phyloP scores from a whole-genome alignment of 2,797 vertebrate genomes.

The Gadopsis marmoratus region DNA sequence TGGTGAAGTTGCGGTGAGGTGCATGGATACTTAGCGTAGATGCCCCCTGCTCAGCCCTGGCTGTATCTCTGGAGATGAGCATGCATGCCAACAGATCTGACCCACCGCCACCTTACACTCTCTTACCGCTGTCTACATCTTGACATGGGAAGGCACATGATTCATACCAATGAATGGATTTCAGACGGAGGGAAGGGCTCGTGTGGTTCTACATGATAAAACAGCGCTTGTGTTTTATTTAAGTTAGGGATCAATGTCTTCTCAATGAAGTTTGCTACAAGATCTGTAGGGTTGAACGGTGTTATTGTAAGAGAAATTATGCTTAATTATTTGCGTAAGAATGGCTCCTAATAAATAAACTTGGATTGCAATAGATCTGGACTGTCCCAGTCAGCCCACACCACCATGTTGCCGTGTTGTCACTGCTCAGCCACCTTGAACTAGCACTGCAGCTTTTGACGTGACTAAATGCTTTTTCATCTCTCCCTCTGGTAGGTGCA shows the following conservation, averaged over 20 bases:
- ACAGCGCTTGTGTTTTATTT: not conserved
- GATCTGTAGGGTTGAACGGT: not conserved
- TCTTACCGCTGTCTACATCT: constrained; percentile 49
- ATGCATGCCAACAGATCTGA: constrained; percentile 56
- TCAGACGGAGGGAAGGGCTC: constrained; percentile 1
- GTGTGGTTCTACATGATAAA: not conserved
- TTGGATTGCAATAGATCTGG: not conserved
- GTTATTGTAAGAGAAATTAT: not conserved
- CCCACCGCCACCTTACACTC: constrained; percentile 51
- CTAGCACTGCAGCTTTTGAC: constrained; percentile 25
- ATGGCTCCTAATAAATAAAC: not conserved
- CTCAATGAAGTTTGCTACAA: not conserved
- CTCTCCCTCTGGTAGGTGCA: constrained; percentile 22
- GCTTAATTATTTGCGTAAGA: not conserved
- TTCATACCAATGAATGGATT: constrained; percentile 48
- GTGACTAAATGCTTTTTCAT: constrained; percentile 60
- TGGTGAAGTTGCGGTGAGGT: constrained; percentile 39
- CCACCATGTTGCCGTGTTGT: not conserved
- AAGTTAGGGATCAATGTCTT: not conserved
- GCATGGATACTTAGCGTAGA: constrained; percentile 18
- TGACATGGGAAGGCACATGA: constrained; percentile 28
- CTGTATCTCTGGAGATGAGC: constrained; percentile 45
- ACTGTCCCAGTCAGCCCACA: constrained; percentile 21
- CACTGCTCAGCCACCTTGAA: constrained; percentile 47
- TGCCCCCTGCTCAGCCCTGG: constrained; percentile 2